phyloP scores from a whole-genome alignment of 2,113 vertebrate genomes.

The Dasyurus viverrinus region DNA sequence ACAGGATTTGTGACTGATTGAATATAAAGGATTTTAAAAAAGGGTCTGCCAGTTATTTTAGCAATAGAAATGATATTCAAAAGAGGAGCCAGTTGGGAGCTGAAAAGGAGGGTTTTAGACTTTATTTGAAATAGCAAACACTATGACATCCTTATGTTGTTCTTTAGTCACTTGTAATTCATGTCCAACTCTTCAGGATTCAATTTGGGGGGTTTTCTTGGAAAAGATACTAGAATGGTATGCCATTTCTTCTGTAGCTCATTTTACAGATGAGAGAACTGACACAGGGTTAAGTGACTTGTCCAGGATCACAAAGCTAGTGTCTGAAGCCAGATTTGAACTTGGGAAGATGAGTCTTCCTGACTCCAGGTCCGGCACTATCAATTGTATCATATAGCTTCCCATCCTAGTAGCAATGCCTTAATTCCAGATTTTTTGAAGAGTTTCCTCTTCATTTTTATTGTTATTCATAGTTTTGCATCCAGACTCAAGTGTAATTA shows the following conservation, averaged over 20 bases:
- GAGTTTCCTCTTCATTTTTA: neutral
- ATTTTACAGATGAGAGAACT: neutral
- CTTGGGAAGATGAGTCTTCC: too few species aligned
- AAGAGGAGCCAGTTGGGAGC: neutral
- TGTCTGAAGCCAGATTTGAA: too few species aligned
- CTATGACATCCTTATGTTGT: neutral
- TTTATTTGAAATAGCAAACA: neutral
- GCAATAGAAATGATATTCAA: neutral
- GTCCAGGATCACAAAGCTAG: too few species aligned
- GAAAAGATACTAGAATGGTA: neutral
- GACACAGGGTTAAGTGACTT: too few species aligned
- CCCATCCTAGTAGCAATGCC: neutral
- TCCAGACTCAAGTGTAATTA: neutral
- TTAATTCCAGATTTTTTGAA: neutral
- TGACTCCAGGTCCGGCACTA: too few species aligned
- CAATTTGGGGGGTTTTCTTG: neutral
- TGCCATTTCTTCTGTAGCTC: neutral
- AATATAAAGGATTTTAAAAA: neutral
- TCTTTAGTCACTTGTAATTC: neutral
- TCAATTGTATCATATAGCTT: too few species aligned
- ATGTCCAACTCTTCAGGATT: neutral
- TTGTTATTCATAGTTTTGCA: neutral
- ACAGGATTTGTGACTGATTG: neutral
- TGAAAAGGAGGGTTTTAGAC: neutral
- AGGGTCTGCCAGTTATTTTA: neutral